Percentiles rank a stretch among this genome's conserved stretches.
phyloP scores from a whole-genome alignment of 1,140 invertebrate genomes.

The Brachionus asplanchnoidis region DNA sequence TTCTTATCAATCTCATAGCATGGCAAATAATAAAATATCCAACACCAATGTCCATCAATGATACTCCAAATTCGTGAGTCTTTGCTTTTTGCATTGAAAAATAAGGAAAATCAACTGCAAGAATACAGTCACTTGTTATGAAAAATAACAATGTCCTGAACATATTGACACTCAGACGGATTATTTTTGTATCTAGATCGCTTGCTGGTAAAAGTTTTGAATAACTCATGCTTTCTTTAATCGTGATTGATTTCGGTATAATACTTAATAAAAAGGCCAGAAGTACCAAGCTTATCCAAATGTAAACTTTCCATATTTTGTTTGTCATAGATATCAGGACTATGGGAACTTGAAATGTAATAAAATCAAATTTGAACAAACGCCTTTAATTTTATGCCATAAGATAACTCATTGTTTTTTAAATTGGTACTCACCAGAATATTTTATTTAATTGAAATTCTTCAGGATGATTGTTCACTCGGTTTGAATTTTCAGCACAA shows the following conservation, averaged over 20 bases:
- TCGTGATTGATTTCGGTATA: background rate
- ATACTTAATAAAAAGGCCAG: background rate
- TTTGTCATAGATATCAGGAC: background rate
- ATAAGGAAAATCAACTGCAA: conserved; percentile 9
- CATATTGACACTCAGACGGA: background rate
- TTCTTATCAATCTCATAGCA: conserved; percentile 60
- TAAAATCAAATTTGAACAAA: background rate
- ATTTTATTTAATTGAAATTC: background rate
- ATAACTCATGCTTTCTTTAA: background rate
- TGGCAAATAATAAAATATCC: conserved; percentile 80
- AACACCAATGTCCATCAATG: conserved; percentile 92
- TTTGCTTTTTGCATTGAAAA: conserved; percentile 62
- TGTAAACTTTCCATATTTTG: background rate
- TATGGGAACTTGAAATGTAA: background rate
- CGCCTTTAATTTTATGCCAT: background rate
- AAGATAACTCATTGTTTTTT: background rate
- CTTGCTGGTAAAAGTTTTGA: background rate
- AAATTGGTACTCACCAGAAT: background rate
- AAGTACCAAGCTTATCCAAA: background rate
- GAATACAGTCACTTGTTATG: conserved; percentile 8
- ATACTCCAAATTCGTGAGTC: conserved; percentile 76
- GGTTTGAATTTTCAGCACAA: background rate
- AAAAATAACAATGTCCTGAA: background rate
- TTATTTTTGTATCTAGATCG: background rate
- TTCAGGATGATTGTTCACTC: background rate